Percentiles rank a stretch among this genome's conserved stretches.
Conservation (phyloP, 2,113 vertebrate genomes). For the Mastomys natalensis region DNA sequence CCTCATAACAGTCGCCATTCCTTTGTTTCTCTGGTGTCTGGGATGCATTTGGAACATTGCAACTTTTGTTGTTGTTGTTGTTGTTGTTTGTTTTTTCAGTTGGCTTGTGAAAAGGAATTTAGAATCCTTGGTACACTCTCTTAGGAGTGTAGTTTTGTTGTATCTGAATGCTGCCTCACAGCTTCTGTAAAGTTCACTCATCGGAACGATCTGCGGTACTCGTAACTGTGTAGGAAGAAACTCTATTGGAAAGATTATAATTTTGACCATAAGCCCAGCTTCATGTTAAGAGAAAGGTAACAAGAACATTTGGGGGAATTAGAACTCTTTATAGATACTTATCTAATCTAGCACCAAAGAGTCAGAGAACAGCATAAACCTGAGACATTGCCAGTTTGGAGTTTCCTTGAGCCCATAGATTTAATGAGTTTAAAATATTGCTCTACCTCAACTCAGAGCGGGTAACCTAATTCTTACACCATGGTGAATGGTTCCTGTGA, state of each 20-base stretch:
- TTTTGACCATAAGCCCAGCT: background rate
- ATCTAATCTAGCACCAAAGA: background rate
- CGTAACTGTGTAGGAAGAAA: background rate
- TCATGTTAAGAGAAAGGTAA: conserved; percentile 10
- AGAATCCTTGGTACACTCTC: background rate
- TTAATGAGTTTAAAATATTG: conserved; percentile 68
- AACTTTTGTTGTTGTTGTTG: background rate
- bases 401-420: conserved; percentile 59
- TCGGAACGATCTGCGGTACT: background rate
- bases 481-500: conserved; percentile 75
- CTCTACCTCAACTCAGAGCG: background rate
- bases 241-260: background rate
- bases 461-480: conserved; percentile 69
- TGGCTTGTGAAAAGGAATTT: conserved; percentile 39
- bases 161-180: conserved; percentile 24
- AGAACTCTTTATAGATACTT: conserved; percentile 43
- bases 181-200: background rate
- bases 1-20: background rate
- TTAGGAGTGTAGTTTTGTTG: background rate
- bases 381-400: background rate
- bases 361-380: background rate
- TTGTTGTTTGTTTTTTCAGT: background rate
- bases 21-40: conserved; percentile 42
- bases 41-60: conserved; percentile 29
- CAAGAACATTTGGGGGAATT: conserved; percentile 21